Percentiles rank a stretch among this genome's conserved stretches.
phyloP scores from a whole-genome alignment of 1,140 invertebrate genomes.

The Temnothorax curvispinosus region DNA sequence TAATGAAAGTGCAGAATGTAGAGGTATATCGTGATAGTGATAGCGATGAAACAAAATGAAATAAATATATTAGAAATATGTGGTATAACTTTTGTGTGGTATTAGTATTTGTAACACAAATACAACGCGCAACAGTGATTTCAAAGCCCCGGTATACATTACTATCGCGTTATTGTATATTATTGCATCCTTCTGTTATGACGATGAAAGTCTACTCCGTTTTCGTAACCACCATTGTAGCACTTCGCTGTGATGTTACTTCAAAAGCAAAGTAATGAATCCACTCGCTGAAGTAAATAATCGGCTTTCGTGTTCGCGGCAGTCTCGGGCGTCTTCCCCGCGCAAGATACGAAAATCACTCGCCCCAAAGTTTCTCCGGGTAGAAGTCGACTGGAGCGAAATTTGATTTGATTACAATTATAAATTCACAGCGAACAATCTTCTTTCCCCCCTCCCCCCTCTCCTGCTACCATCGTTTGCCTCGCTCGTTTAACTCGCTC shows the following conservation, averaged over 20 bases:
- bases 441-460: not conserved
- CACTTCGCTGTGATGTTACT: conserved; percentile 31
- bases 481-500: conserved; percentile 54
- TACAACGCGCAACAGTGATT: not conserved
- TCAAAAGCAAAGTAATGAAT: conserved; percentile 61
- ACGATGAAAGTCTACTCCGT: conserved; percentile 32
- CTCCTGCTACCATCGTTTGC: not conserved
- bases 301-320: conserved; percentile 43
- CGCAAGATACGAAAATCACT: conserved; percentile 45
- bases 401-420: conserved; percentile 62
- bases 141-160: not conserved
- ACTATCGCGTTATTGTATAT: not conserved
- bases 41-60: not conserved
- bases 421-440: conserved; percentile 58
- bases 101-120: not conserved
- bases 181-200: conserved; percentile 18
- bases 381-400: conserved; percentile 54
- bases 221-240: conserved; percentile 41
- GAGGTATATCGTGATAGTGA: not conserved
- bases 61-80: not conserved
- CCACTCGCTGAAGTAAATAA: conserved; percentile 54
- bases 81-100: not conserved
- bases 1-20: not conserved
- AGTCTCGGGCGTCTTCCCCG: conserved; percentile 25
- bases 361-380: conserved; percentile 36